Percentiles rank a stretch among this genome's conserved stretches.
phyloP scores from a whole-genome alignment of 2,113 vertebrate species.

The Coryphaenoides rupestris region DNA sequence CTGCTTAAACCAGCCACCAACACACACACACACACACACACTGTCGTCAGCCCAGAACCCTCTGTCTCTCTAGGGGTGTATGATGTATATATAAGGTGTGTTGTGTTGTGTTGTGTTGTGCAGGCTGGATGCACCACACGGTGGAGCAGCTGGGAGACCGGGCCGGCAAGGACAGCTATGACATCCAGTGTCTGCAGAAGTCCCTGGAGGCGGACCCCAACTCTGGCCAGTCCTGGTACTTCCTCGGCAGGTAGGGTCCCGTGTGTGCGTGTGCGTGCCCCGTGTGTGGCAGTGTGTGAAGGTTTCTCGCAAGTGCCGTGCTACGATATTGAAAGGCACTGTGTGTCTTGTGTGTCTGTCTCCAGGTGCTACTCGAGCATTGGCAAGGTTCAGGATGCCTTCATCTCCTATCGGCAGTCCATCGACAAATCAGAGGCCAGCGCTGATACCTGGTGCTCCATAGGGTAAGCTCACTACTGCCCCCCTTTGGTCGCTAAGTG shows the following conservation, averaged over 20 bases:
- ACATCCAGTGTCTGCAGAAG: slow-evolving; percentile 99
- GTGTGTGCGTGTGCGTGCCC: no score
- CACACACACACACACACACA: no score
- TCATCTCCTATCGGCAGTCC: slow-evolving; percentile 98
- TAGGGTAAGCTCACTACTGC: slow-evolving; percentile 82
- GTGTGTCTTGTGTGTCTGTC: not conserved
- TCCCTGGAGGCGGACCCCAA: slow-evolving; percentile 97
- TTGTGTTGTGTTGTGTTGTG: not conserved
- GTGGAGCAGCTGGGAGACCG: slow-evolving; percentile 95
- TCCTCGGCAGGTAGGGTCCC: slow-evolving; percentile 89
- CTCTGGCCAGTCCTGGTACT: slow-evolving; percentile 99
- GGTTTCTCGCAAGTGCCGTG: no score
- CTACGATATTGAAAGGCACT: no score
- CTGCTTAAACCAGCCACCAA: no score
- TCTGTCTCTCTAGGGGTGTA: no score
- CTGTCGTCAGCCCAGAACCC: no score
- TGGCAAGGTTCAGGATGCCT: slow-evolving; percentile 99
- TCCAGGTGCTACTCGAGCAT: slow-evolving; percentile 98
- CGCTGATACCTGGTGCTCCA: slow-evolving; percentile 99
- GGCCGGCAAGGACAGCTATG: slow-evolving; percentile 93
- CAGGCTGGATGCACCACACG: slow-evolving; percentile 99
- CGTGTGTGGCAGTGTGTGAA: no score
- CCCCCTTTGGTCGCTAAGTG: no score
- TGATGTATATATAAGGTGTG: not conserved
- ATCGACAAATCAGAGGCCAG: slow-evolving; percentile 99